Evolutionary conservation across 30 jellyfish, hydroid and myxozoan genomes (phyloP).

Genomic region (Aurelia aurita complex sp. Pacific): DNA sequence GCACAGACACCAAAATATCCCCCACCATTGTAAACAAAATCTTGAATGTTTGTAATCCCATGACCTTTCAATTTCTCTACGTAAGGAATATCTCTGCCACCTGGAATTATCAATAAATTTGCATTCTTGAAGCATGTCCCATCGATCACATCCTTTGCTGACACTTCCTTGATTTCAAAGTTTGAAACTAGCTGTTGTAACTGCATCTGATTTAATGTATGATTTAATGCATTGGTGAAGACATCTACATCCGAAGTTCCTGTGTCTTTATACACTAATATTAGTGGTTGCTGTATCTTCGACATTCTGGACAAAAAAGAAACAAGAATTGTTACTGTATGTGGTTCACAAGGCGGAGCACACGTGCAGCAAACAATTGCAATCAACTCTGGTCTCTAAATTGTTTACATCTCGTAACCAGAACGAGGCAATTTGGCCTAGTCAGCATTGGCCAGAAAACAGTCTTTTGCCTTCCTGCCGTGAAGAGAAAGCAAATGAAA

Average conservation of each 20-base stretch:
- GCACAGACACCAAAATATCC: conserved; percentile 89
- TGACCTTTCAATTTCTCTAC: conserved; percentile 50
- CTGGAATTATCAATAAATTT: conserved; percentile 69
- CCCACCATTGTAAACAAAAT: conserved; percentile 73
- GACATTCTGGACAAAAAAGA: no score
- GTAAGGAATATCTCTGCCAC: conserved; percentile 91
- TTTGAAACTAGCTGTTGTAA: neutral
- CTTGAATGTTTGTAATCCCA: conserved; percentile 35
- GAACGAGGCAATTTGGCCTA: no score
- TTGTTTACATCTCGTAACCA: no score
- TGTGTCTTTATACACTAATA: no score
- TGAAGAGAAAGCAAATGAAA: no score
- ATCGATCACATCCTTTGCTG: conserved; percentile 17
- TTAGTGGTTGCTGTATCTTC: no score
- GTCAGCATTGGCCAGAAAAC: no score
- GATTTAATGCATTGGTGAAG: conserved; percentile 21
- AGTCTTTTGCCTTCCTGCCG: no score
- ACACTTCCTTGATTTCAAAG: neutral
- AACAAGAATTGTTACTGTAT: no score
- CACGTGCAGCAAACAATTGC: no score
- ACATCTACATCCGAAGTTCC: conserved; percentile 15
- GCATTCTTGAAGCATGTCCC: conserved; percentile 41
- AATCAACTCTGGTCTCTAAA: no score
- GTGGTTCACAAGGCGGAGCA: no score
- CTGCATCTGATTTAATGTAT: neutral